Base-by-base conservation (phyloP, 2,888 invertebrate species). In the Eugnorisma glareosa region DNA sequence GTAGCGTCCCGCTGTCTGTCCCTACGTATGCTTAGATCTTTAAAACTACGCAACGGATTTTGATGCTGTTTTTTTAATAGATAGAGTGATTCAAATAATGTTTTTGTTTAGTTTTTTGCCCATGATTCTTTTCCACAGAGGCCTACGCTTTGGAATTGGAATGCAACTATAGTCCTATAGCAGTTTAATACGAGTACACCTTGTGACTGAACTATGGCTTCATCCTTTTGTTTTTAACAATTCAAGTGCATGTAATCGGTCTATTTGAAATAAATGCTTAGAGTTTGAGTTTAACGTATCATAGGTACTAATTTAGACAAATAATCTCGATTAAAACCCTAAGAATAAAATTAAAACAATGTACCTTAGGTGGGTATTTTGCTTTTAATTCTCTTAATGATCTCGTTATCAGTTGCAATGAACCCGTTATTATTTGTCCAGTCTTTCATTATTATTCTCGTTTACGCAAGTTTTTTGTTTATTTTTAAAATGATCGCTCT, bases 391-490 rank as follows among this genome's bases (percentile, higher is more conserved):
- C 31, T 31, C 31, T 0, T 67, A 63, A 67, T 63, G 28, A 57
- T 51, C 57, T 13, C 35, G n/a, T 51, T 67, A 77, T 82, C 82
- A n/a, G 18, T 28, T 64, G 37, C 43, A 64, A 81, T 51, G 57
- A 51, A 51, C 7, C n/a, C 61, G 35, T 28, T 11, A 31, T 21
- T 43, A 61, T 31, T 37, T 67, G 31, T 8, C 21, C 35, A 73
- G 21, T 61, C 28, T 57, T 4, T 57, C 8, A 35, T 28, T 43
- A 35, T 43, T 15, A 64, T 2, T 40, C 31, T n/a, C 24, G 1
- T 31, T 63, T 71, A 43, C 37, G 31, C 28, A 28, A 40, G 40
- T 43, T 74, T 59, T 2, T 61, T 75, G 21, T 75, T 35, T 81
- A 11, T 51, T 35, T 45, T 66, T 48, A 54, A 15, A 59, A 28